Conservation (phyloP, 92 coral and sea anemone genomes). For the Porites cylindrica region DNA sequence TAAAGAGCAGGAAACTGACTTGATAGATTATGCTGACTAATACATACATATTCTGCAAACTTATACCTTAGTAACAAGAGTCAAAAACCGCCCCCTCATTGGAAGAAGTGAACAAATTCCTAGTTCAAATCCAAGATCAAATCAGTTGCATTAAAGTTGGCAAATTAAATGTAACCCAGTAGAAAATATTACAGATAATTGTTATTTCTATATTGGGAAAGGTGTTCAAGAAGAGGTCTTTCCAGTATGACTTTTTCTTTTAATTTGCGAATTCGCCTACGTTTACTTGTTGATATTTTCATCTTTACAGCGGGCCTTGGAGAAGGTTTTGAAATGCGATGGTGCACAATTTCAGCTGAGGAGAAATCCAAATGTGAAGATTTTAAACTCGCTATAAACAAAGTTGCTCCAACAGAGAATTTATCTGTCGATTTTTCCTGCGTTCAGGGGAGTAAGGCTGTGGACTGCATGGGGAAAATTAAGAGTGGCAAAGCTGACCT, state of each 20-base stretch:
- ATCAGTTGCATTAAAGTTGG: no score
- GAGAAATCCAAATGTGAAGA: not conserved
- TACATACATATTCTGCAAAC: no score
- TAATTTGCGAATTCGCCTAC: not conserved
- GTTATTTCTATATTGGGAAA: no score
- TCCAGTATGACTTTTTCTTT: not conserved
- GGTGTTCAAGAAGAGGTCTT: no score
- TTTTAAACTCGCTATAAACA: not conserved
- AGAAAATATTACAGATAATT: no score
- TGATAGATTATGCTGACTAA: no score
- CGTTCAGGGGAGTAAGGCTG: not conserved
- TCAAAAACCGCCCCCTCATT: no score
- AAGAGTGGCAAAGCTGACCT: constrained; percentile 39
- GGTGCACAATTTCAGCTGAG: not conserved
- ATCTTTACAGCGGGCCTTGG: not conserved
- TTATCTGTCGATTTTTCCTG: not conserved
- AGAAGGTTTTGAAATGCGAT: not conserved
- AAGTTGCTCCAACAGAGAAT: rapidly evolving
- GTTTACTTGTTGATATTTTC: not conserved
- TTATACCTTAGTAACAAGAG: no score
- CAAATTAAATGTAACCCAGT: no score
- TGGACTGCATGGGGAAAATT: constrained; percentile 48
- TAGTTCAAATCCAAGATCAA: no score
- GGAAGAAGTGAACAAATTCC: no score
- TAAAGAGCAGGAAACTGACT: no score